phyloP scores from a whole-genome alignment of 2,888 invertebrate genomes.

The Agrotis exclamationis region DNA sequence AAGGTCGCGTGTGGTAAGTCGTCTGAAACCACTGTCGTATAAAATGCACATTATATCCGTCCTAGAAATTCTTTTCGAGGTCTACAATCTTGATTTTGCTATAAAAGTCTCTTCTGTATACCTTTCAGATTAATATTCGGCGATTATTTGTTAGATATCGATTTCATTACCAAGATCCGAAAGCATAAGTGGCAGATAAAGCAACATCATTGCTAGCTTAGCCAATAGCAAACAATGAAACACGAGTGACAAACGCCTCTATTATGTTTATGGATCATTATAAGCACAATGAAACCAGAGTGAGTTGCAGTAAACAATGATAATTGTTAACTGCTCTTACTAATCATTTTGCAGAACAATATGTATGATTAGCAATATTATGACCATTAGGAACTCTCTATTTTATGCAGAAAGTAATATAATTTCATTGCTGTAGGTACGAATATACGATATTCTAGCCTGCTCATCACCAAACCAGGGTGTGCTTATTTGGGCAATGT shows the following conservation, averaged over 20 bases:
- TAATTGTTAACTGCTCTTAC: constrained; percentile 5
- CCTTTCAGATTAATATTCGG: neutral
- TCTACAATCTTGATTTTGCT: neutral
- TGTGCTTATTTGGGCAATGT: neutral
- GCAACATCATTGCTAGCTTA: neutral
- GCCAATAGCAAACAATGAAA: constrained; percentile 9
- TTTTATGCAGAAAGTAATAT: constrained; percentile 1
- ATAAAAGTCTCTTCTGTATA: neutral
- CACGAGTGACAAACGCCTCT: constrained; percentile 22
- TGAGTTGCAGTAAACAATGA: constrained; percentile 34
- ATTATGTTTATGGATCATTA: constrained; percentile 20
- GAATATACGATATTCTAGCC: neutral
- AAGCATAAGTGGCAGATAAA: neutral
- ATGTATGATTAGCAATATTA: neutral
- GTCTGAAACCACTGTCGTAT: neutral
- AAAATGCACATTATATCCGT: neutral
- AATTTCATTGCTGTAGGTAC: constrained; percentile 1
- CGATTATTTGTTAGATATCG: neutral
- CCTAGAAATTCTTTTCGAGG: neutral
- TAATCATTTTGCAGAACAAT: constrained; percentile 5
- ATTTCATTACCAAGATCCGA: neutral
- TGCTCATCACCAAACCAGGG: neutral
- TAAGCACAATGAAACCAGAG: constrained; percentile 23
- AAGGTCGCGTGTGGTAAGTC: constrained; percentile 10
- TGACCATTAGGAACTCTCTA: neutral